Evolutionary conservation across 2,113 vertebrate genomes (phyloP).

Genomic region (Zosterops pallidus): DNA sequence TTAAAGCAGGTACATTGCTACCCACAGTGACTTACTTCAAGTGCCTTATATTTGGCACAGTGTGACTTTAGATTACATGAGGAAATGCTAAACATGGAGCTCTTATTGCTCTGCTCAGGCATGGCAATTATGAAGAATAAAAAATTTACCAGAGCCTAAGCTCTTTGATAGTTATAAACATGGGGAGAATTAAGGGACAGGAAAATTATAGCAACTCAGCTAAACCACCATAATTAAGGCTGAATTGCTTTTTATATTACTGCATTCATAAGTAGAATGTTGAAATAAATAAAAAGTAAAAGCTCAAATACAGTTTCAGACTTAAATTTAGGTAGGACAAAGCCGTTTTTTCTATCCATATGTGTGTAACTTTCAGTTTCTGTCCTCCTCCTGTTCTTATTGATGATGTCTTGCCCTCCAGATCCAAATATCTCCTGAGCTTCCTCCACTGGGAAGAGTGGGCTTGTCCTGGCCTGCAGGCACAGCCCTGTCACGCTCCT

Average conservation of each 20-base stretch:
- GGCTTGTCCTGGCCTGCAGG: neutral
- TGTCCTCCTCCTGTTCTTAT: neutral
- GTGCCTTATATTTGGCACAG: constrained; percentile 53
- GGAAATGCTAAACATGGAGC: constrained; percentile 27
- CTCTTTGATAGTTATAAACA: constrained; percentile 59
- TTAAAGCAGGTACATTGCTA: constrained; percentile 8
- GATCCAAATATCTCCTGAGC: neutral
- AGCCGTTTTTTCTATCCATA: neutral
- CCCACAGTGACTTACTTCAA: constrained; percentile 33
- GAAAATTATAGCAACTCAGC: constrained; percentile 66
- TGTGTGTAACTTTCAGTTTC: neutral
- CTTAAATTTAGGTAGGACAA: constrained; percentile 4
- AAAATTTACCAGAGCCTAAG: constrained; percentile 60
- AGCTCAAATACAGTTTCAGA: constrained; percentile 20
- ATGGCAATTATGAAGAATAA: constrained; percentile 62
- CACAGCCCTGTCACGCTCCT: neutral
- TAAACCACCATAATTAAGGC: constrained; percentile 66
- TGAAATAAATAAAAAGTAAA: constrained; percentile 61
- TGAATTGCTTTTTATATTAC: constrained; percentile 62
- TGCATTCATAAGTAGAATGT: constrained; percentile 54
- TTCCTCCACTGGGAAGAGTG: neutral
- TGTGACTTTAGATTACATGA: constrained; percentile 36
- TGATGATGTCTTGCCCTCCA: neutral
- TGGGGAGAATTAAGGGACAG: constrained; percentile 61
- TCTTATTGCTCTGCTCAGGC: constrained; percentile 55